Evolutionary conservation across 1,140 invertebrate species (phyloP).

Genomic region (Hycleus phaleratus): DNA sequence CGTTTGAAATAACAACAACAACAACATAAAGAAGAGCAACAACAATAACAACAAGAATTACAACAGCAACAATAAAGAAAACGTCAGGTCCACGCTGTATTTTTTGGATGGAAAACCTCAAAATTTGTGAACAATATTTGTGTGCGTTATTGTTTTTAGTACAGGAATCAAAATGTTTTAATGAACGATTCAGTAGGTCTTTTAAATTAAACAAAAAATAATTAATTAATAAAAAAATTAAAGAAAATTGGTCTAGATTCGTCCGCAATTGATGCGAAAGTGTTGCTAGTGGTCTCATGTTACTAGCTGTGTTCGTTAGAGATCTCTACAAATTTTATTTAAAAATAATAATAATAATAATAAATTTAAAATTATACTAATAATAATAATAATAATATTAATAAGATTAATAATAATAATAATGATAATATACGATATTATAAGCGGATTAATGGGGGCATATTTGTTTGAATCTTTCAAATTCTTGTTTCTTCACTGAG

Average conservation of each 20-base stretch:
- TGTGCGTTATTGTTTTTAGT: slow-evolving; percentile 39
- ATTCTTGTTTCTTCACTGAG: too few relatives aligned
- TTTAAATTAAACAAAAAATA: slow-evolving; percentile 27
- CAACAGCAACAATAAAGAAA: not conserved
- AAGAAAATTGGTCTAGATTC: slow-evolving; percentile 38
- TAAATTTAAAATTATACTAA: slow-evolving; percentile 6
- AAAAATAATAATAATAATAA: slow-evolving; percentile 6
- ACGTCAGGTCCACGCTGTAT: slow-evolving; percentile 23
- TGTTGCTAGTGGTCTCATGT: slow-evolving; percentile 37
- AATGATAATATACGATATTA: too few relatives aligned
- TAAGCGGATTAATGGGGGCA: not conserved
- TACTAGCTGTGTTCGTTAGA: slow-evolving; percentile 41
- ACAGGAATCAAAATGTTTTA: slow-evolving; percentile 38
- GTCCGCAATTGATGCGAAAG: slow-evolving; percentile 34
- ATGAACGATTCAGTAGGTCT: too few relatives aligned
- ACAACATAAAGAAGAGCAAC: too few relatives aligned
- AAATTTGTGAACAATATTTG: slow-evolving; percentile 32
- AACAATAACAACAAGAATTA: too few relatives aligned
- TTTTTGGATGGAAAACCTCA: slow-evolving; percentile 14
- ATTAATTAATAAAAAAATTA: slow-evolving; percentile 34
- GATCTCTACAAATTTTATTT: slow-evolving; percentile 25
- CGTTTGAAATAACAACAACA: slow-evolving; percentile 1
- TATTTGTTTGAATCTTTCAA: not conserved
- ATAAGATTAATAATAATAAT: not conserved
- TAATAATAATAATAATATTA: slow-evolving; percentile 1